Evolutionary conservation across 2,888 invertebrate species (phyloP).

Genomic region (Tipula confusa): DNA sequence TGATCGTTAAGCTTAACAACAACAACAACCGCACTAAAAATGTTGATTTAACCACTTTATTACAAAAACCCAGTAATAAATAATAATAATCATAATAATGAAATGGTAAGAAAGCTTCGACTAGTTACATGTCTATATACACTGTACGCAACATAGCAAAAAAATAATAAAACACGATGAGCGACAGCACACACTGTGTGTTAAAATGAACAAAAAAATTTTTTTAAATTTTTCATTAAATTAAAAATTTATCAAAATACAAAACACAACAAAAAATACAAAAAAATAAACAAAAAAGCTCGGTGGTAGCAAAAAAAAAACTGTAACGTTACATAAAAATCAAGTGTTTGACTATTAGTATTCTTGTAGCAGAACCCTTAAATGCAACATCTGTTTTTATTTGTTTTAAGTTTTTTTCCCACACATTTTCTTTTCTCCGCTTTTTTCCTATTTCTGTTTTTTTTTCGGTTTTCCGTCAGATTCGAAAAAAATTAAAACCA

Average conservation of each 20-base stretch:
- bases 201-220: background rate
- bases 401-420: constrained; percentile 16
- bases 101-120: background rate
- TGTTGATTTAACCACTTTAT: constrained; percentile 20
- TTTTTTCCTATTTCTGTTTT: background rate
- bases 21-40: no score
- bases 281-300: background rate
- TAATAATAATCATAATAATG: constrained; percentile 1
- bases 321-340: background rate
- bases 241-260: constrained; percentile 9
- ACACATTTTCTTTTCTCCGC: background rate
- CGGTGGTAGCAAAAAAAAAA: background rate
- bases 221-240: constrained; percentile 21
- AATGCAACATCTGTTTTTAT: constrained; percentile 20
- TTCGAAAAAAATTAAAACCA: background rate
- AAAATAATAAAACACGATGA: background rate
- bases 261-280: background rate
- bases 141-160: background rate
- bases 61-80: background rate
- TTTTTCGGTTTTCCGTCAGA: background rate
- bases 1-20: background rate
- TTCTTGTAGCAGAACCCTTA: constrained; percentile 17
- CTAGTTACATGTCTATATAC: background rate
- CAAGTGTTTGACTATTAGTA: constrained; percentile 12
- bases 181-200: background rate